Conservation (phyloP, 2,113 vertebrate species). For the Rhabdomys dilectus region DNA sequence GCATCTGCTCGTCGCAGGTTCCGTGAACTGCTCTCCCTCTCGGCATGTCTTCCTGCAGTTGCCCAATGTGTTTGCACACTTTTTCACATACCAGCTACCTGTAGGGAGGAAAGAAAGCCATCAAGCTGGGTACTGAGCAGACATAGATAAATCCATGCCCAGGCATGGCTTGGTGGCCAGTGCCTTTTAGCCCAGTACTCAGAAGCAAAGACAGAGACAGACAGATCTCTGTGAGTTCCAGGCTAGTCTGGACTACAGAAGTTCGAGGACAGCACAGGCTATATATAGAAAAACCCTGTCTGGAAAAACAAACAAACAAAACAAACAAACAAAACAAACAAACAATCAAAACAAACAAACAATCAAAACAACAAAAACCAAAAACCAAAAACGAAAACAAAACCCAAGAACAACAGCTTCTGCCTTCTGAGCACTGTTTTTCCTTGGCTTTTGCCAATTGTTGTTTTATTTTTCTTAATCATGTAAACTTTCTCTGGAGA, state of each 20-base stretch:
- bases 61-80: constrained; percentile 46
- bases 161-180: neutral
- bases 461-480: neutral
- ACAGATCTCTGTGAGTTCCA: neutral
- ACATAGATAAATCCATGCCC: too few relatives aligned
- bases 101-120: neutral
- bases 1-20: neutral
- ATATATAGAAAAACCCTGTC: neutral
- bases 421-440: neutral
- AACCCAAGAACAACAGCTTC: neutral
- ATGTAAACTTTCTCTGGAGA: neutral
- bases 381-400: too few relatives aligned
- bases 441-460: neutral
- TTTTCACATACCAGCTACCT: constrained; percentile 49
- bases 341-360: too few relatives aligned
- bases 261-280: neutral
- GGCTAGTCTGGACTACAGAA: neutral
- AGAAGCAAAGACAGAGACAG: neutral
- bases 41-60: constrained; percentile 22
- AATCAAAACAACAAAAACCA: too few relatives aligned
- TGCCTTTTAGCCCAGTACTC: neutral
- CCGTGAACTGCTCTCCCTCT: accelerated
- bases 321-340: too few relatives aligned
- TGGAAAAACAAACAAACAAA: neutral
- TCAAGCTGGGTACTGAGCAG: neutral